Evolutionary conservation across 2,113 vertebrate genomes (phyloP), one percentile per base, ranked within the genome.

Genomic region (Epinephelus moara): DNA sequence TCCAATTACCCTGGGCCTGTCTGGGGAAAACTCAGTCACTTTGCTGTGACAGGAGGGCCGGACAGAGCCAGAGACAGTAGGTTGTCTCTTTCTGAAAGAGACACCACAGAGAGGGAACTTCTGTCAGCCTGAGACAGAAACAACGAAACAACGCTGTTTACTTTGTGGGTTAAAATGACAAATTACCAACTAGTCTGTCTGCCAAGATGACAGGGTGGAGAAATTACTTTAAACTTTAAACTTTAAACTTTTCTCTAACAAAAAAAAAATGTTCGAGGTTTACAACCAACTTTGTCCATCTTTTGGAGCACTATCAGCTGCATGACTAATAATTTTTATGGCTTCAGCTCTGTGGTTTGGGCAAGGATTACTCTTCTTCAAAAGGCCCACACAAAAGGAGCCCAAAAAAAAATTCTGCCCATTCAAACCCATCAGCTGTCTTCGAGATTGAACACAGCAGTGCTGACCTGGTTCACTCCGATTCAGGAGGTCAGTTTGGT

Each of bases 1-100:
- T 89, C 78, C 84, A 91, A 84, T 90, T 93, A 91, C 75, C 82
- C 63, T 33, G 27, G 75, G 78, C 85, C 73, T 76, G 84, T 83
- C 79, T 81, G 61, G 85, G 89, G 89, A 85, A 81, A 91, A 87
- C 74, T 78, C 81, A 57, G 75, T 73, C 86, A 81, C 84, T 85
- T 84, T 52, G 42, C 88, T 85, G 72, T 27, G 57, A 73, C 78
- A 68, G 68, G 77, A 49, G 82, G 33, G 59, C 72, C 70, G 52
- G 50, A 23, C 30, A 47, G 66, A 49, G 33, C 57, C 60, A 78
- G 49, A 61, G 71, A 19, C 78, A 78, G 75, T 83, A 8, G 19
- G 67, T 69, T 70, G 61, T 86, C 53, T 37, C 23, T 45, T 84
- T 68, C 8, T 23, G 62, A 59, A 23, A 23, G 70, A 75, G 23